Conservation (phyloP, 2,888 invertebrate species). For the Syritta pipiens region DNA sequence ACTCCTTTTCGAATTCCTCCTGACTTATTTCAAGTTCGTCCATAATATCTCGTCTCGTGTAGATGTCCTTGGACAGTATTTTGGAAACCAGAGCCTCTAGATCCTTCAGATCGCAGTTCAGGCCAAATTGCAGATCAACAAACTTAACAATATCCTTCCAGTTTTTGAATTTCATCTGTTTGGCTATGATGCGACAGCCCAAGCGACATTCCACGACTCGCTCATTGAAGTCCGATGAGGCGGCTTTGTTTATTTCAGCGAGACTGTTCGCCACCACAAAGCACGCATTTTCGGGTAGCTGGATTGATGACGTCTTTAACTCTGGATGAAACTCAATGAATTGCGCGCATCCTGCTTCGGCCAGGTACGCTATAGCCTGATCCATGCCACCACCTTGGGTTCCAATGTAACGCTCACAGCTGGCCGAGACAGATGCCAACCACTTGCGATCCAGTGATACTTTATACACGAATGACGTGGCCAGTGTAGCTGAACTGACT, state of each 20-base stretch:
- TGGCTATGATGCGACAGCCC: constrained; percentile 90
- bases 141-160: constrained; percentile 85
- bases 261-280: constrained; percentile 97
- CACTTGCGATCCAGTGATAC: constrained; percentile 79
- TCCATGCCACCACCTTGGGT: constrained; percentile 99
- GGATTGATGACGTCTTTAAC: constrained; percentile 87
- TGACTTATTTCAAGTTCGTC: constrained; percentile 81
- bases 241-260: constrained; percentile 95
- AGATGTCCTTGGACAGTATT: constrained; percentile 84
- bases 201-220: constrained; percentile 96
- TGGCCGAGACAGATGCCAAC: constrained; percentile 93
- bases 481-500: constrained; percentile 94
- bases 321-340: constrained; percentile 95
- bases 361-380: constrained; percentile 97
- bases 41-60: constrained; percentile 85
- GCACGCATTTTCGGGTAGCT: constrained; percentile 88
- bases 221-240: constrained; percentile 93
- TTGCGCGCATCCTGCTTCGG: constrained; percentile 90
- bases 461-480: constrained; percentile 79
- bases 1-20: constrained; percentile 83
- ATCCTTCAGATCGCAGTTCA: constrained; percentile 83
- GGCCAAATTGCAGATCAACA: constrained; percentile 86
- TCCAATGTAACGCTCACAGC: constrained; percentile 95
- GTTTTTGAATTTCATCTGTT: constrained; percentile 81
- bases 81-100: constrained; percentile 85